These are phyloP conservation scores for Lineus longissimus DNA, from an alignment of 1,140 invertebrate species.

Conservation along the genomic window DNA sequence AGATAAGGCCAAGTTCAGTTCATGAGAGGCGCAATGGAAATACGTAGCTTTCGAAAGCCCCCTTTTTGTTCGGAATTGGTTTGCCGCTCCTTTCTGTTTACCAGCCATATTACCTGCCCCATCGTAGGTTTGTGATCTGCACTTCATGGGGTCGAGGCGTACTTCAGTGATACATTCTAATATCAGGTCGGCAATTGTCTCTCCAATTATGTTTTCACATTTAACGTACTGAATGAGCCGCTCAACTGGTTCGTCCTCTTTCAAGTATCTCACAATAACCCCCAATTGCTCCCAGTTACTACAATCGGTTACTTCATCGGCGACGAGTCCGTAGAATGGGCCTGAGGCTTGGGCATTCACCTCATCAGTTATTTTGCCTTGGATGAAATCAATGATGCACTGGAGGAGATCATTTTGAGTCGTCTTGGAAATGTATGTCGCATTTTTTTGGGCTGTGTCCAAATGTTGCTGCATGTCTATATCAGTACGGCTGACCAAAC, in stretches of 20 bases:
- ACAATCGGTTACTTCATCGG: not conserved
- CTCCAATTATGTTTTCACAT: not conserved
- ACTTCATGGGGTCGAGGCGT: not conserved
- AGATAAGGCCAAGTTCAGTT: not conserved
- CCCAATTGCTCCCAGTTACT: not conserved
- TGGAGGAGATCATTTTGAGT: not conserved
- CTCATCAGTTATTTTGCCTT: not conserved
- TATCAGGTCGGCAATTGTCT: not conserved
- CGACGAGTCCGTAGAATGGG: not conserved
- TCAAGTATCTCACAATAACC: not conserved
- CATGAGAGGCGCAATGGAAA: not conserved
- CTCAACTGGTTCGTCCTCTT: not conserved
- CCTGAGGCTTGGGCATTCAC: not conserved
- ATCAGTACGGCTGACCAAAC: not conserved
- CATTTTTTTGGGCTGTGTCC: not conserved
- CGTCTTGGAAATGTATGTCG: not conserved
- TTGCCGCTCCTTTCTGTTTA: not conserved
- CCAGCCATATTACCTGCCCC: not conserved
- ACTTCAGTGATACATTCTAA: not conserved
- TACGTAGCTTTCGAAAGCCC: not conserved
- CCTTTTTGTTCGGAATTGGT: not conserved
- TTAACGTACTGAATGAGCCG: not conserved
- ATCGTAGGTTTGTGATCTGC: not conserved
- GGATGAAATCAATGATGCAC: not conserved
- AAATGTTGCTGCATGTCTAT: not conserved